These are phyloP conservation scores for Bos taurus DNA, from an alignment of 2,113 vertebrate genomes.

Conservation along the genomic window DNA sequence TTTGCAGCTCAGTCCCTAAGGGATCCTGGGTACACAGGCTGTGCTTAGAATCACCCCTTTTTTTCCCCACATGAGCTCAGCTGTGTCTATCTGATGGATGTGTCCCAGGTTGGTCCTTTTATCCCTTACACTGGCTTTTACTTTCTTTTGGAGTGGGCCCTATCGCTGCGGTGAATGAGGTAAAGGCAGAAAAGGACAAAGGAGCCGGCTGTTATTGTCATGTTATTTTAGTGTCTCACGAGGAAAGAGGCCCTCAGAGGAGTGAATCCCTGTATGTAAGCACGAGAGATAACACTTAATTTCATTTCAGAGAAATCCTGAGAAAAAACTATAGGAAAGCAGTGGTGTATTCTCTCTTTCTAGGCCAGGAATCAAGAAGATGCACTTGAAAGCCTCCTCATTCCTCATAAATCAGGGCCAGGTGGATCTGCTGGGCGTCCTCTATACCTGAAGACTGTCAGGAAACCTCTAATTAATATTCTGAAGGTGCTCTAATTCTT, in stretches of 20 bases:
- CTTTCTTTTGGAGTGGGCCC: not conserved
- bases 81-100: not conserved
- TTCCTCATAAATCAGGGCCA: not conserved
- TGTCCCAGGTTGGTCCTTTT: not conserved
- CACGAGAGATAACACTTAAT: not conserved
- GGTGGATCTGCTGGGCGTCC: too few species aligned
- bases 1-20: not conserved
- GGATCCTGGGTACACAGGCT: not conserved
- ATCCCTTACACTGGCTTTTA: not conserved
- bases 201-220: not conserved
- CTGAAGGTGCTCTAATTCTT: not conserved
- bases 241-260: not conserved
- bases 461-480: not conserved
- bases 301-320: conserved; percentile 34
- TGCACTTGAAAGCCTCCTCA: not conserved
- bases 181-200: not conserved
- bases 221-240: not conserved
- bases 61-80: not conserved
- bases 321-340: conserved; percentile 10
- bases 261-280: not conserved
- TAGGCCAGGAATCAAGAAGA: not conserved
- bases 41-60: not conserved
- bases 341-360: not conserved
- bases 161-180: not conserved
- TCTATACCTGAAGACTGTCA: not conserved